Evolutionary conservation across 2,888 invertebrate species (phyloP), one percentile per base, ranked within the genome.

Genomic region (Metopia argyrocephala): DNA sequence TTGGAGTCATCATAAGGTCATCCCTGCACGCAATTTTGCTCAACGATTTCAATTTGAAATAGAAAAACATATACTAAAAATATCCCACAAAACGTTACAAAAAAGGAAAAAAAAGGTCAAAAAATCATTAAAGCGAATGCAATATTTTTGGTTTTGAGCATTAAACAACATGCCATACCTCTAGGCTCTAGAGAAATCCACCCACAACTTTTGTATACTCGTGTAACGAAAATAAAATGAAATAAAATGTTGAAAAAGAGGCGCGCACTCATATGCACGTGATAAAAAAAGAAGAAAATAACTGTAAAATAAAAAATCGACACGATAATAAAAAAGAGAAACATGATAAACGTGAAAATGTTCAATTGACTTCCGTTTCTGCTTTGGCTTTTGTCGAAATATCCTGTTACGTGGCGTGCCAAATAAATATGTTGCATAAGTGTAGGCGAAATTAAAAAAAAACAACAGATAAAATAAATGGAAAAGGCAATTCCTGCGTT

Each of bases 1-100:
- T 38, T 85, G 83, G 85, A 88, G 88, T 88, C 88, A 88, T 88
- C 88, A 84, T 86, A 87, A 88, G 89, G 88, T 87, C 89, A 89
- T 88, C 88, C 84, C 68, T 70, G 79, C 84, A 84, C 83, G 83
- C 83, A 69, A 84, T 25, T 23, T 31, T 59, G 52, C 38, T 50
- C 15, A 64, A 65, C 50, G 15, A 15, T 38, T 4, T 15, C 38
- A 38, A 38, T 38, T 38, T 15, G 3, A 38, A 38, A 3, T 38
- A 15, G 15, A 38, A 12, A 12, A 31, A 31, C 7, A 5, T 18
- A 64, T 31, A 31, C 18, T 18, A 28, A 20, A 27, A 62, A 28
- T n/a, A 15, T n/a, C 7, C 18, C 46, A 2, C 31, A 2, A 59
- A 56, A 61, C 23, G 20, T 18, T 54, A 31, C 6, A 20, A n/a